Conservation (phyloP, 2,888 invertebrate genomes). For the Microctonus aethiopoides region DNA sequence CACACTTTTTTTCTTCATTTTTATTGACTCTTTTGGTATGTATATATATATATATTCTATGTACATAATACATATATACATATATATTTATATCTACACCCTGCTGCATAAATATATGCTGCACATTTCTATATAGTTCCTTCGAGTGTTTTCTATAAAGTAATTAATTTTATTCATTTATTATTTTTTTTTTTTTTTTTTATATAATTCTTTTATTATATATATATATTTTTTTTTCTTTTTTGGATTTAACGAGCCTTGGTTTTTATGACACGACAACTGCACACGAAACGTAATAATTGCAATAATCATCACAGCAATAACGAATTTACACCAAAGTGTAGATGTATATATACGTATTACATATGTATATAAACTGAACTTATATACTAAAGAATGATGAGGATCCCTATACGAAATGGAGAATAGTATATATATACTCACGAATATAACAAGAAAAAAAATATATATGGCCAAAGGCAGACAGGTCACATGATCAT, state of each 20-base stretch:
- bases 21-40: not conserved
- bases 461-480: slow-evolving; percentile 2
- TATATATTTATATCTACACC: not conserved
- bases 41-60: not conserved
- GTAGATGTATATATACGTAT: not conserved
- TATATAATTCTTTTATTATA: not conserved
- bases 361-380: not conserved
- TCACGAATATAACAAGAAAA: not conserved
- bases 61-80: too few species aligned
- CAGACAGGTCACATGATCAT: not conserved
- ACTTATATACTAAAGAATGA: not conserved
- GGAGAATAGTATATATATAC: slow-evolving; percentile 1
- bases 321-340: slow-evolving; percentile 28
- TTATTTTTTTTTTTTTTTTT: not conserved
- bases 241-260: not conserved
- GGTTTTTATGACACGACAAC: slow-evolving; percentile 47
- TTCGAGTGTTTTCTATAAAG: not conserved
- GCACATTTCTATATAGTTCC: not conserved
- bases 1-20: not conserved
- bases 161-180: not conserved
- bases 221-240: not conserved
- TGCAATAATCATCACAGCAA: slow-evolving; percentile 55
- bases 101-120: not conserved
- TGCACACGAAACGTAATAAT: slow-evolving; percentile 50
- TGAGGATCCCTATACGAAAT: not conserved